phyloP scores from a whole-genome alignment of 2,113 vertebrate genomes.

The Panurus biarmicus region DNA sequence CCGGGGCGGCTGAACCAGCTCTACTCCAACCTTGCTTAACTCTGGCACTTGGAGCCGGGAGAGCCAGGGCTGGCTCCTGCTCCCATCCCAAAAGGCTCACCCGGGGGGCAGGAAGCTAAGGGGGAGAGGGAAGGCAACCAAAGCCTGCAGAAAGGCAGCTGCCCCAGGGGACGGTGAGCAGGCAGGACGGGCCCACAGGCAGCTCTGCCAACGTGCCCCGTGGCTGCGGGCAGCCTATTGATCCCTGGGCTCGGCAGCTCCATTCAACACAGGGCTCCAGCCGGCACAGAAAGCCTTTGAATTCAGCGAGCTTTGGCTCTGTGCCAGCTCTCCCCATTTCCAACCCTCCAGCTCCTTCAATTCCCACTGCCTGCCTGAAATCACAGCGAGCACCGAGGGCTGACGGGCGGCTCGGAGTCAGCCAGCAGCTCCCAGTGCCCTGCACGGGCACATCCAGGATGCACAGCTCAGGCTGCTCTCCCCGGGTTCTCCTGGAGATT shows the following conservation, averaged over 20 bases:
- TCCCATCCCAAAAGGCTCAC: background rate
- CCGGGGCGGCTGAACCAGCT: background rate
- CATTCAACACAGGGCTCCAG: background rate
- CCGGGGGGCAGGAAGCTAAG: background rate
- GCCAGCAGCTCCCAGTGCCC: background rate
- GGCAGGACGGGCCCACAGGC: background rate
- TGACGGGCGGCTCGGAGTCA: background rate
- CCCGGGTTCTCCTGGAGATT: background rate
- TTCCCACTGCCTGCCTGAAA: background rate
- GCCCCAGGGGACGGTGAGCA: background rate
- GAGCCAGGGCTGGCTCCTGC: background rate
- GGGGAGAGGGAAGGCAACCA: background rate
- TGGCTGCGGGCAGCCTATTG: background rate
- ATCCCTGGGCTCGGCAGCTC: background rate
- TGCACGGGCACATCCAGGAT: background rate
- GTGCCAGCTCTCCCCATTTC: background rate
- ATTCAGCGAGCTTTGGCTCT: background rate
- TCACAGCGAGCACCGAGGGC: background rate
- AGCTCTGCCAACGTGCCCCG: background rate
- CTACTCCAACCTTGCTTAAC: background rate
- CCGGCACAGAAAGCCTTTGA: background rate
- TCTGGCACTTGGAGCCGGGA: background rate
- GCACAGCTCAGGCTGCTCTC: background rate
- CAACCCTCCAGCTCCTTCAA: background rate
- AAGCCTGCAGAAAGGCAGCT: constrained; percentile 2